phyloP scores from a whole-genome alignment of 2,113 vertebrate species.

The Marmota flaviventris region DNA sequence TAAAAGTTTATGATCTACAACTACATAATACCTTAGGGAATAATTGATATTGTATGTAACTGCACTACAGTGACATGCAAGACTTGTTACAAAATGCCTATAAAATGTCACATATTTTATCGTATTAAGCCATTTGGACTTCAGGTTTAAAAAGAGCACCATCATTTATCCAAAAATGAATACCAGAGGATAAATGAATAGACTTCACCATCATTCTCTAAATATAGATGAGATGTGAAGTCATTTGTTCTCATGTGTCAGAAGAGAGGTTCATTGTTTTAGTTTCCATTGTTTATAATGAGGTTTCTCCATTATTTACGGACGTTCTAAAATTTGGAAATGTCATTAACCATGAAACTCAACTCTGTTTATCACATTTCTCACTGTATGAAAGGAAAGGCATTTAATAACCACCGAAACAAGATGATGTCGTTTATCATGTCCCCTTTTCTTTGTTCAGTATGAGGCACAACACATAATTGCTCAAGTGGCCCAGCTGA shows the following conservation, averaged over 20 bases:
- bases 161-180: constrained; percentile 69
- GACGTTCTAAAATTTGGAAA: constrained; percentile 68
- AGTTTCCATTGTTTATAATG: constrained; percentile 66
- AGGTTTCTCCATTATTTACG: constrained; percentile 77
- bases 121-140: constrained; percentile 72
- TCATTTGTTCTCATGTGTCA: constrained; percentile 74
- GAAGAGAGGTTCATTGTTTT: constrained; percentile 68
- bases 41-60: constrained; percentile 83
- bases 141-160: constrained; percentile 72
- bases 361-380: constrained; percentile 74
- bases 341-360: constrained; percentile 71
- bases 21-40: constrained; percentile 84
- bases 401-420: constrained; percentile 41
- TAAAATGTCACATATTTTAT: constrained; percentile 76
- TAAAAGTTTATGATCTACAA: constrained; percentile 89
- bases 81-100: constrained; percentile 78
- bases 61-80: constrained; percentile 75
- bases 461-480: not conserved
- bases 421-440: constrained; percentile 59
- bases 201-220: constrained; percentile 64
- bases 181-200: constrained; percentile 77
- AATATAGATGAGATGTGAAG: constrained; percentile 75
- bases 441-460: constrained; percentile 37
- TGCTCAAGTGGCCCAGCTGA: constrained; percentile 7
- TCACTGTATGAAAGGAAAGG: constrained; percentile 64